Evolutionary conservation across 2,797 vertebrate genomes (phyloP), one percentile per base, ranked within the genome.

Genomic region (Hyperoplus immaculatus): DNA sequence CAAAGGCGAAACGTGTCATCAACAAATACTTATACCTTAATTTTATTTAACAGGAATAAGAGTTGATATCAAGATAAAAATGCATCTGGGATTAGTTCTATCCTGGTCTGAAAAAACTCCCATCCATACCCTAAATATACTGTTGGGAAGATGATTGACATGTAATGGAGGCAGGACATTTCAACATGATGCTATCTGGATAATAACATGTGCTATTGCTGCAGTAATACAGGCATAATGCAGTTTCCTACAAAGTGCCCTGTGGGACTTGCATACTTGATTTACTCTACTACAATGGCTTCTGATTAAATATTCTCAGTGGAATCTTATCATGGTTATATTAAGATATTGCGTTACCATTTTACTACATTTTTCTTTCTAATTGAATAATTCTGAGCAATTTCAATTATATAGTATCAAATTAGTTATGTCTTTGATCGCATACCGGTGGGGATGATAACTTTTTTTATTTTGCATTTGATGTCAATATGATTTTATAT

Each of bases 51-150:
- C 5, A 3, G 5, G 6, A 63, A 45, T 61, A 60, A n/a, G 6
- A 12, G 9, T 15, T 4, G 36, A 62, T 55, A 8, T 18, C 63
- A 74, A 59, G 8, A 58, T 69, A 1, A 8, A 65, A 38, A 53
- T 13, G 3, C 21, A 21, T 39, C 10, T 68, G 63, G 63, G 41
- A 83, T 81, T 77, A 70, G 11, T 3, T 16, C 45, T 62, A 78
- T 84, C 81, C 71, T 49, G 62, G 77, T 67, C 53, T n/a, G n/a
- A 42, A 58, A 72, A 53, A 9, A 43, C 47, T 75, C 50, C n/a
- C 49, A 56, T 62, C 39, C 16, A 71, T 59, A 57, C 38, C 14
- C 41, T 36, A 8, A 36, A 15, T 6, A 6, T 1, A 50, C 61
- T 55, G 38, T 50, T 58, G 3, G 7, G 1, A n/a, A 13, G 46